These are phyloP conservation scores for Pachypeltis micranthus DNA, from an alignment of 1,140 invertebrate species.

Conservation along the genomic window DNA sequence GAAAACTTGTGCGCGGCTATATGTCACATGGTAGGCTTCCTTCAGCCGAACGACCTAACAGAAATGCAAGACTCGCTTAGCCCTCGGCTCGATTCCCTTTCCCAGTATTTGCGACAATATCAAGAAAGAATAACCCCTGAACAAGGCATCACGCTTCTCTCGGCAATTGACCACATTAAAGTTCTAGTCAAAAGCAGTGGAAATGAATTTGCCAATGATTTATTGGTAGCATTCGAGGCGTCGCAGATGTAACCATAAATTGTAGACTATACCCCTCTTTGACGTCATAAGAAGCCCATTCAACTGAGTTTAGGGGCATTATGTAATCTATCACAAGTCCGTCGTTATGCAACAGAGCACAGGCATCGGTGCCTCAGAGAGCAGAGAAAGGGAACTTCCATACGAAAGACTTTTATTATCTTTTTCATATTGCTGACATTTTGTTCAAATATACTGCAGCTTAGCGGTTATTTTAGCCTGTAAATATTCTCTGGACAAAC, in stretches of 20 bases:
- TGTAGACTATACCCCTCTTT: not conserved
- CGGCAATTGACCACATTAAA: not conserved
- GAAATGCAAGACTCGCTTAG: constrained; percentile 12
- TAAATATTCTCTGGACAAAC: too few species aligned
- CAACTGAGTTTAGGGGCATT: too few species aligned
- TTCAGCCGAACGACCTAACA: constrained; percentile 12
- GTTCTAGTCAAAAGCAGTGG: not conserved
- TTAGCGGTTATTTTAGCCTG: too few species aligned
- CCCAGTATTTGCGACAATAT: constrained; percentile 8
- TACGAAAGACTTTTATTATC: too few species aligned
- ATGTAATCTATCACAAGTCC: too few species aligned
- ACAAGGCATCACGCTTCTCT: not conserved
- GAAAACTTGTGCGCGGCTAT: constrained; percentile 19
- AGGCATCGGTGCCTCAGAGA: too few species aligned
- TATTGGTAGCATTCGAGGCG: not conserved
- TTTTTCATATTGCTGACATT: too few species aligned
- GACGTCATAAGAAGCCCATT: too few species aligned
- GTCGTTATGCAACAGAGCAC: too few species aligned
- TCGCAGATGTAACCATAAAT: not conserved
- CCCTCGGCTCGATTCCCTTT: constrained; percentile 10
- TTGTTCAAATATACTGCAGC: too few species aligned
- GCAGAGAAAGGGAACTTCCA: too few species aligned
- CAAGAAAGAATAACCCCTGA: constrained; percentile 17
- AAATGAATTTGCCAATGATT: not conserved
- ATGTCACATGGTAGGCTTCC: constrained; percentile 15